Base-by-base conservation (phyloP, 2,113 vertebrate genomes). In the Actinemys pallida region DNA sequence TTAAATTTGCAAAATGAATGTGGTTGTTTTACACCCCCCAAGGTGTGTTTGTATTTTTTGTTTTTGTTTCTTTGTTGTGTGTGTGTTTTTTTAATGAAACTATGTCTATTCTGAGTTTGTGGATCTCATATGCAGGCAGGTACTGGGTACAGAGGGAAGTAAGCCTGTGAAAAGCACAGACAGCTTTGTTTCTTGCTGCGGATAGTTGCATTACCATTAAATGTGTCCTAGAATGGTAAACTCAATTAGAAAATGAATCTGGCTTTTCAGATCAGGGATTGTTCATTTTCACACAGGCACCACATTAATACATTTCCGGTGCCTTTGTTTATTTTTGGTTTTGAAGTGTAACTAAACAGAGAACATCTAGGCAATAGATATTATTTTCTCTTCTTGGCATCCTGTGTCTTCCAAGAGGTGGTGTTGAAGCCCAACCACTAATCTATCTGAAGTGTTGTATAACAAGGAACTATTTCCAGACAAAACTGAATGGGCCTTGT, bases 181-280 rank as follows among this genome's bases (percentile, higher is more conserved):
- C 42, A 79, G 87, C 86, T 93, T 96, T 96, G 96, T 94, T 95
- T n/a, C 78, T 82, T 76, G 92, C 88, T 91, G 19, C 39, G 81
- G n/a, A 17, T 93, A 94, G 94, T 95, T 95, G 90, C 93, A 93
- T 94, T 88, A 89, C 62, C 92, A 95, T 79, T 92, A 95, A 83
- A 82, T 85, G 84, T 89, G 90, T 86, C 90, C 79, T 72, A 59
- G 86, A 84, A 88, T 93, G 92, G 90, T 83, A 89, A 95, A 91
- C 93, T 16, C 4, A 54, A 9, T 80, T 88, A 90, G 86, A 87
- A 86, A 90, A 56, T 76, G 47, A 8, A 29, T 65, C 80, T 78
- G 75, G 8, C 11, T 12, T 78, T 78, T 87, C 62, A 12, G 13
- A 6, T 75, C 5, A 5, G 49, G 52, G 86, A 72, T 3, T 17